Evolutionary conservation across 2,113 vertebrate genomes (phyloP).

Genomic region (Podocnemis expansa): DNA sequence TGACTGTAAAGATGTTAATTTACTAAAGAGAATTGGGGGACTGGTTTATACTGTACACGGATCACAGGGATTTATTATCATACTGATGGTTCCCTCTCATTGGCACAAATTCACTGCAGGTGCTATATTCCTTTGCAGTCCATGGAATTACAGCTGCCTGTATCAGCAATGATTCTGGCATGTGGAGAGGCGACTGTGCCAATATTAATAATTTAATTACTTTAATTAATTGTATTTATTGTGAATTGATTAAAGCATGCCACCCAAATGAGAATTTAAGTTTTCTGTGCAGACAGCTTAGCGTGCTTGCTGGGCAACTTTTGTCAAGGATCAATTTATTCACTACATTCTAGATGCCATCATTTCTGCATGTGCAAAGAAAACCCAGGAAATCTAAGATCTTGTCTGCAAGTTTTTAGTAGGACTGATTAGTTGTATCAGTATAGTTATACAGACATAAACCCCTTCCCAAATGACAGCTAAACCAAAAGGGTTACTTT

Average conservation of each 20-base stretch:
- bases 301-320: not conserved
- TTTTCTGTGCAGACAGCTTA: not conserved
- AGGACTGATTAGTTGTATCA: not conserved
- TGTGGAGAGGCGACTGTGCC: not conserved
- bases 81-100: too few species aligned
- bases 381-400: not conserved
- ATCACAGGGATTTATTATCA: not conserved
- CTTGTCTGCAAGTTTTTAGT: not conserved
- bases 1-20: not conserved
- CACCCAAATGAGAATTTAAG: not conserved
- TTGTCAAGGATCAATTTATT: not conserved
- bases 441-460: not conserved
- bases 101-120: not conserved
- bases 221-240: not conserved
- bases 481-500: not conserved
- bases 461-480: not conserved
- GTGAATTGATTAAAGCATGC: fast-evolving
- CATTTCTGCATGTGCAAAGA: not conserved
- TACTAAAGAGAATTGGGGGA: not conserved
- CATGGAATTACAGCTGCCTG: not conserved
- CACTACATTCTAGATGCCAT: not conserved
- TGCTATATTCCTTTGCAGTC: not conserved
- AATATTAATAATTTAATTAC: not conserved
- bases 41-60: not conserved
- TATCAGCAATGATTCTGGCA: not conserved